These are phyloP conservation scores for Paracanthobrama guichenoti DNA, from an alignment of 2,113 vertebrate species.

Conservation along the genomic window DNA sequence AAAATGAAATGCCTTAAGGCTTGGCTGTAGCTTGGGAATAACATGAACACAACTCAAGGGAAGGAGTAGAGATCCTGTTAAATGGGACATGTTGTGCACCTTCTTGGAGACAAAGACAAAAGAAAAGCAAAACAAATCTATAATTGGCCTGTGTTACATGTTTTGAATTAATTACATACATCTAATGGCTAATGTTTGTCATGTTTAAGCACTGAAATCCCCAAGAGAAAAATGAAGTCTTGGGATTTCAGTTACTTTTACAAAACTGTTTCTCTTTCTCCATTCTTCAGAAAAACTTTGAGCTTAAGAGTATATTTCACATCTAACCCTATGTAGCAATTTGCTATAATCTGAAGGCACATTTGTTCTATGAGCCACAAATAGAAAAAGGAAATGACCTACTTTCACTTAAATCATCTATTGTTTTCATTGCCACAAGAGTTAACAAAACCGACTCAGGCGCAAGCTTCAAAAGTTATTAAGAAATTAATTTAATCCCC, in stretches of 20 bases:
- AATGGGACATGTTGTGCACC: conserved; percentile 31
- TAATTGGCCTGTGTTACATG: not conserved
- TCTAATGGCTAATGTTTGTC: conserved; percentile 20
- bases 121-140: not conserved
- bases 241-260: conserved; percentile 29
- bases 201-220: conserved; percentile 14
- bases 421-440: conserved; percentile 29
- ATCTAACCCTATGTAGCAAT: conserved; percentile 32
- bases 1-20: conserved; percentile 44
- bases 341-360: conserved; percentile 38
- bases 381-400: conserved; percentile 40
- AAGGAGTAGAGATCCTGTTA: conserved; percentile 4
- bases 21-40: conserved; percentile 30
- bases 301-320: conserved; percentile 36
- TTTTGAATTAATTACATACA: conserved; percentile 43
- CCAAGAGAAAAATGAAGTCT: conserved; percentile 14
- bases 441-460: not conserved
- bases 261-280: not conserved
- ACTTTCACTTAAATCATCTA: conserved; percentile 37
- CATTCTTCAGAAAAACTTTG: conserved; percentile 31
- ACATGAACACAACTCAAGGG: conserved; percentile 7
- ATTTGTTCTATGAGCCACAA: conserved; percentile 42
- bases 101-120: conserved; percentile 14
- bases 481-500: conserved; percentile 23
- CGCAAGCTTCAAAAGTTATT: conserved; percentile 8